These are phyloP conservation scores for Meta bourneti DNA, from an alignment of 2,888 invertebrate species.

Conservation along the genomic window DNA sequence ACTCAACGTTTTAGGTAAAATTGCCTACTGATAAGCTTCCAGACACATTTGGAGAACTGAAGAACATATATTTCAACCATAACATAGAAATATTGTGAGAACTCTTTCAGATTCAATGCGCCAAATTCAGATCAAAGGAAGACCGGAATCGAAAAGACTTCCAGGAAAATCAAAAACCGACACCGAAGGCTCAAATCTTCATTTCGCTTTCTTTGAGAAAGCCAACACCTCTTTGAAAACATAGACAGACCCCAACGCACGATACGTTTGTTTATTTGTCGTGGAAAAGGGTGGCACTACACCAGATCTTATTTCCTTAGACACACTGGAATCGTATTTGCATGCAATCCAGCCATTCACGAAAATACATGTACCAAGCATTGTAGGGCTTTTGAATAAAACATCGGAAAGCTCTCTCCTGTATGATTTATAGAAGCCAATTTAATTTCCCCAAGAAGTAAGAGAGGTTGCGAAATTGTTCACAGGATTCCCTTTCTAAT, in stretches of 20 bases:
- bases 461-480: conserved; percentile 11
- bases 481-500: not conserved
- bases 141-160: not conserved
- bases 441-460: conserved; percentile 16
- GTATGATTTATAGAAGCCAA: conserved; percentile 32
- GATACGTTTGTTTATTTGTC: not conserved
- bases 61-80: no score
- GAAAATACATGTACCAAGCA: not conserved
- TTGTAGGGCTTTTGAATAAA: conserved; percentile 19
- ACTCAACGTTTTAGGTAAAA: no score
- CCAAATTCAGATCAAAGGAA: not conserved
- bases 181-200: not conserved
- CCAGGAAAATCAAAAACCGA: not conserved
- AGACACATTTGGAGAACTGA: no score
- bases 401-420: not conserved
- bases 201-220: not conserved
- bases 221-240: not conserved
- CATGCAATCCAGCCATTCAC: not conserved
- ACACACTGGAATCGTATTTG: not conserved
- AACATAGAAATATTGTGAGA: not conserved
- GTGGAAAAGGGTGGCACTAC: not conserved
- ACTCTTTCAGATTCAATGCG: not conserved
- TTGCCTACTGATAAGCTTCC: no score
- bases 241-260: not conserved
- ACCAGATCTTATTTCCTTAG: not conserved